Evolutionary conservation across 2,113 vertebrate genomes (phyloP).

Genomic region (Vireo altiloquus): DNA sequence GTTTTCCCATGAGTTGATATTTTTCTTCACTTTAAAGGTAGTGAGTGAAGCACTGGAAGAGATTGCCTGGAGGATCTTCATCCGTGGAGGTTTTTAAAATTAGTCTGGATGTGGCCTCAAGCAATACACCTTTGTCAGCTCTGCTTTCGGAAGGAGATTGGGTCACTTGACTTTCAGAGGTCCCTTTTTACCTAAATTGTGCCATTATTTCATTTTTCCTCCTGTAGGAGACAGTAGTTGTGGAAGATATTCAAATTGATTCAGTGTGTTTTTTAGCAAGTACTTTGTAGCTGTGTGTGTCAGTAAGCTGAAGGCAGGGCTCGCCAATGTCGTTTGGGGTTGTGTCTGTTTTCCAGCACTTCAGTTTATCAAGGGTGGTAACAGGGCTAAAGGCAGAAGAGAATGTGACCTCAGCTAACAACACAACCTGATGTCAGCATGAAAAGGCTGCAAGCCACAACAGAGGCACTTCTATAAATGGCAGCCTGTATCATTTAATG

Average conservation of each 20-base stretch:
- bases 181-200: background rate
- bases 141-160: background rate
- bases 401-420: background rate
- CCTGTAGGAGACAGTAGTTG: background rate
- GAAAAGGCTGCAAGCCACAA: background rate
- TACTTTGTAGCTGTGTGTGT: background rate
- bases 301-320: background rate
- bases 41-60: background rate
- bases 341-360: background rate
- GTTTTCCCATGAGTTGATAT: background rate
- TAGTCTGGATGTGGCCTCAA: background rate
- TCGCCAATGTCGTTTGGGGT: background rate
- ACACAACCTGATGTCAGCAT: background rate
- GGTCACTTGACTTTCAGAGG: background rate
- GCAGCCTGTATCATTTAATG: background rate
- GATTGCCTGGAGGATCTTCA: background rate
- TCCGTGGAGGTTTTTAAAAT: background rate
- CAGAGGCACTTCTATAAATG: background rate
- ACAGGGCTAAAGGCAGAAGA: background rate
- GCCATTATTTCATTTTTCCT: background rate
- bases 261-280: background rate
- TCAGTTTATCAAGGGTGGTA: background rate
- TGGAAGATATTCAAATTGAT: background rate
- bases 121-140: background rate
- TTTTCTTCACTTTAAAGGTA: background rate